Base-by-base conservation (phyloP, 1,140 invertebrate species). In the Aphelenchoides fujianensis region DNA sequence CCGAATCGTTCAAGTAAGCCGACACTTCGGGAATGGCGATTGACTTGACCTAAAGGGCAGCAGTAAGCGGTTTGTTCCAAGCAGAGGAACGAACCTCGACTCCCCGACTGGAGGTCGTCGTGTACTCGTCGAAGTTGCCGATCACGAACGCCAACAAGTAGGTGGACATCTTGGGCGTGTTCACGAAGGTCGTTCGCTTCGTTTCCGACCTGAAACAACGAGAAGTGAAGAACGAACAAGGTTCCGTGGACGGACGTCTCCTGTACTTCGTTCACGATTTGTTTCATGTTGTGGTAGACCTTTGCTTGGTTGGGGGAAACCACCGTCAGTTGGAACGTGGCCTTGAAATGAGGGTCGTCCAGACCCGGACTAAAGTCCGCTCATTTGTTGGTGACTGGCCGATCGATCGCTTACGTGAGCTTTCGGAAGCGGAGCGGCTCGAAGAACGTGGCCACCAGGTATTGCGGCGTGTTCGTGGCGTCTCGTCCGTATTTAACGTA, bases 71-170 rank as follows among this genome's bases (percentile, higher is more conserved):
- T n/a, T n/a, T n/a, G n/a, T n/a, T n/a, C n/a, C n/a, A n/a, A n/a
- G n/a, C n/a, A n/a, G n/a, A n/a, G n/a, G n/a, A n/a, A n/a, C n/a
- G n/a, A n/a, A n/a, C n/a, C n/a, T n/a, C n/a, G n/a, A n/a, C n/a
- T n/a, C n/a, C n/a, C n/a, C n/a, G n/a, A n/a, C n/a, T n/a, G n/a
- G n/a, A n/a, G n/a, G n/a, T n/a, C n/a, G n/a, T n/a, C n/a, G n/a
- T n/a, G n/a, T n/a, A n/a, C n/a, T n/a, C n/a, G 12, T 59, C 19
- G 23, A 59, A 66, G 23, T 66, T 37, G 0, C 63, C 63, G 27
- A 66, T 37, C 1, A 37, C 63, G 3, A 66, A 66, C 63, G 63
- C 63, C 63, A 66, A 59, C 7, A 59, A 23, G 34, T 59, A 59
- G 7, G 55, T 53, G 3, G 62, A 59, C 55, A 53, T 64, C 23